Evolutionary conservation across 2,797 vertebrate species (phyloP), one percentile per base, ranked within the genome.

Genomic region (Pipistrellus pygmaeus): DNA sequence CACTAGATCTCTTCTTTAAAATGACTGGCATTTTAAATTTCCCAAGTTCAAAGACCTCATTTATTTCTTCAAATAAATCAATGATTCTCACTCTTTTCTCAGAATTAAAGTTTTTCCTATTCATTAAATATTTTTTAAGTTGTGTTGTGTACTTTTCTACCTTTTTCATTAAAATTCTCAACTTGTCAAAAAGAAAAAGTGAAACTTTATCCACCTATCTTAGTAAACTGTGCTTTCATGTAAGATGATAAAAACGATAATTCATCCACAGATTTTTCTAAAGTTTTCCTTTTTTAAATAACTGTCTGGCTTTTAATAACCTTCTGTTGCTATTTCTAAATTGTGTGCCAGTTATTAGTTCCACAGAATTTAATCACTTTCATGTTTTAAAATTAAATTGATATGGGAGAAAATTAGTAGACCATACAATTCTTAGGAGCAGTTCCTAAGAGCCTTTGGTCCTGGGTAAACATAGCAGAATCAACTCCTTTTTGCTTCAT

Each of bases 81-180:
- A 18, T 25, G 4, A 53, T 69, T 15, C 14, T 82, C 25, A 78
- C 25, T 1, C 12, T 60, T 77, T 75, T 51, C 27, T 80, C 57
- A 93, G 25, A 85, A n/a, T 35, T 69, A 62, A 55, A 23, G 21
- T 78, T 62, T 93, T 88, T 53, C 38, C 10, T 46, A 38, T 46
- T 85, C 25, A 20, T 20, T 77, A 20, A 8, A 6, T 30, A 55
- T 68, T 82, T 68, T 71, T 53, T 80, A 32, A n/a, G 2, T 12
- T 90, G 32, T 32, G 17, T 75, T 82, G 48, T 92, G 1, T 13
- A 51, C 5, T 77, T 64, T 90, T 89, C 25, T 91, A 51, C 51
- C 23, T 75, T 92, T 82, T 76, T 82, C 30, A 60, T 64, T 77
- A 85, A 81, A 83, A 27, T 51, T 81, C 83, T 91, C 25, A 88